These are phyloP conservation scores for Triplophysa yarkandensis DNA, from an alignment of 2,797 vertebrate genomes.

Conservation along the genomic window DNA sequence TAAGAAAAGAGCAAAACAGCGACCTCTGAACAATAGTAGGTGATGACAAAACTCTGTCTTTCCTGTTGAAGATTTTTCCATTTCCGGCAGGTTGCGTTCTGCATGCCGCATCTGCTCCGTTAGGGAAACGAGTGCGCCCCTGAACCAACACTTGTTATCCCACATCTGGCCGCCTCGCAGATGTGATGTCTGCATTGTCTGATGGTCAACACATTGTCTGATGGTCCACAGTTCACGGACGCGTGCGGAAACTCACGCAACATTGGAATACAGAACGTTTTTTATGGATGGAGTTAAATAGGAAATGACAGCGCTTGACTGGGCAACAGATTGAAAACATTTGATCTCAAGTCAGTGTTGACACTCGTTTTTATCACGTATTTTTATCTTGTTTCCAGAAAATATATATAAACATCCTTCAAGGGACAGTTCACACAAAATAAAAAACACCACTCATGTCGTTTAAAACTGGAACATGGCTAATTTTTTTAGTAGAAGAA, in stretches of 20 bases:
- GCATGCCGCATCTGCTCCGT: constrained; percentile 19
- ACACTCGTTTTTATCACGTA: not conserved
- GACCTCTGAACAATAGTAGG: constrained; percentile 32
- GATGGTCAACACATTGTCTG: constrained; percentile 16
- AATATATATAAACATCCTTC: not conserved
- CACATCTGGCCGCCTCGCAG: not conserved
- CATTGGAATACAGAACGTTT: not conserved
- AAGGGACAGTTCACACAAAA: not conserved
- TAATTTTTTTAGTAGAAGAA: too few relatives aligned
- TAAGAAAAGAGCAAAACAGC: constrained; percentile 14
- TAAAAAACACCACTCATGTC: too few relatives aligned
- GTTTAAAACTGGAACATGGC: too few relatives aligned
- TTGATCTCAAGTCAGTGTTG: too few relatives aligned
- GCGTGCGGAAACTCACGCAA: constrained; percentile 13
- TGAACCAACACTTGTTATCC: constrained; percentile 26
- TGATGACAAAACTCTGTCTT: constrained; percentile 35
- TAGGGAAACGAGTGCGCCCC: constrained; percentile 29
- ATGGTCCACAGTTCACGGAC: constrained; percentile 44
- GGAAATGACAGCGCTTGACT: not conserved
- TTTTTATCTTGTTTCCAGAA: not conserved
- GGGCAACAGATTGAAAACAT: not conserved
- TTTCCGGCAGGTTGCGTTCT: constrained; percentile 32
- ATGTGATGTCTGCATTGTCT: constrained; percentile 30
- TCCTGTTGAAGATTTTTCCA: constrained; percentile 42
- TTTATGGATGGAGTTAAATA: not conserved